phyloP scores from a whole-genome alignment of 2,888 invertebrate genomes.

The Erebia palarica region DNA sequence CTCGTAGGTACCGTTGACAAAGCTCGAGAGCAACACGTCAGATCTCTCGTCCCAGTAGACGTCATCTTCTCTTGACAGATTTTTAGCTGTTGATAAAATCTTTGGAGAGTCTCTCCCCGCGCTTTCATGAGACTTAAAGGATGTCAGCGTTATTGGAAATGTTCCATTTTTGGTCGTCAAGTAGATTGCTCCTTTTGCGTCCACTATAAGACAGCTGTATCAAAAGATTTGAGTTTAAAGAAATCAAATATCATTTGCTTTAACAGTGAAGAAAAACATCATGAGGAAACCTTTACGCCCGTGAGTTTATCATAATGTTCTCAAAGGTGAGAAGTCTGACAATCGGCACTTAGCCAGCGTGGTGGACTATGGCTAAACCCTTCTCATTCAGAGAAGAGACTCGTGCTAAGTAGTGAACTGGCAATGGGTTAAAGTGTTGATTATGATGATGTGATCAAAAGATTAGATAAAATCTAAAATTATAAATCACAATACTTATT shows the following conservation, averaged over 20 bases:
- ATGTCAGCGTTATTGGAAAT: slow-evolving; percentile 77
- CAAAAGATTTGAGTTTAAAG: slow-evolving; percentile 43
- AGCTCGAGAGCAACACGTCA: slow-evolving; percentile 63
- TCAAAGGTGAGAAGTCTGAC: too few relatives aligned
- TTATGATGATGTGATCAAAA: too few relatives aligned
- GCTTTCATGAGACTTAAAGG: slow-evolving; percentile 62
- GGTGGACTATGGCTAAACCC: too few relatives aligned
- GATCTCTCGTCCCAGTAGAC: slow-evolving; percentile 57
- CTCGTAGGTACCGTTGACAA: slow-evolving; percentile 65
- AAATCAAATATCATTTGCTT: too few relatives aligned
- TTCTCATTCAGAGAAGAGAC: too few relatives aligned
- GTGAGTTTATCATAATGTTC: too few relatives aligned
- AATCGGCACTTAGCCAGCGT: too few relatives aligned
- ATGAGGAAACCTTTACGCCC: too few relatives aligned
- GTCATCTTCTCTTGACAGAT: slow-evolving; percentile 55
- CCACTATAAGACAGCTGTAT: slow-evolving; percentile 57
- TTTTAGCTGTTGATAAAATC: slow-evolving; percentile 66
- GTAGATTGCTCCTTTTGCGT: slow-evolving; percentile 76
- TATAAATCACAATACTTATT: too few relatives aligned
- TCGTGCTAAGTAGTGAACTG: neutral
- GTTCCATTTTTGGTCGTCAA: slow-evolving; percentile 80
- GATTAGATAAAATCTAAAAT: too few relatives aligned
- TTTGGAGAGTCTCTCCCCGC: slow-evolving; percentile 61
- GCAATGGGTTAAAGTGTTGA: too few relatives aligned
- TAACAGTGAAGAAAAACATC: too few relatives aligned